A percentile compares a stretch with the other conserved stretches of the same genome.
These are phyloP conservation scores for Chlorodrepanis virens DNA, from an alignment of 2,113 vertebrate genomes.

Conservation along the genomic window DNA sequence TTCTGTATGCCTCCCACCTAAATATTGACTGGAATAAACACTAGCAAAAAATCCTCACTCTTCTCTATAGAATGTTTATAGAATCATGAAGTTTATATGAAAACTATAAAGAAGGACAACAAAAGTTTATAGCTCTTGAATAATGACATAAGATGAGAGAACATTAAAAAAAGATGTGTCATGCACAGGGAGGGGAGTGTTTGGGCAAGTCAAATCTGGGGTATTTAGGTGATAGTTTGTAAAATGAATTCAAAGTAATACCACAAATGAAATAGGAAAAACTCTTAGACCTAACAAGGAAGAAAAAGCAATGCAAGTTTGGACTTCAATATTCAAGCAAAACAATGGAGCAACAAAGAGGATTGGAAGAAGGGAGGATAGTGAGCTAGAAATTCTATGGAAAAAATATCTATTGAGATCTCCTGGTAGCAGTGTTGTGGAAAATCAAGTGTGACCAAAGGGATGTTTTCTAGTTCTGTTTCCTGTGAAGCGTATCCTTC, in stretches of 20 bases:
- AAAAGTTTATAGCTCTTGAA: not conserved
- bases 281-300: not conserved
- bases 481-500: not conserved
- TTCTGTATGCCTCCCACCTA: not conserved
- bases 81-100: not conserved
- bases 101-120: not conserved
- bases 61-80: not conserved
- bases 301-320: not conserved
- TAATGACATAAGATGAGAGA: not conserved
- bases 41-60: not conserved
- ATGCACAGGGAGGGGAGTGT: accelerated
- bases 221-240: not conserved
- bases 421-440: not conserved
- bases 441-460: not conserved
- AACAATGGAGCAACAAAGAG: not conserved
- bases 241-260: not conserved
- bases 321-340: not conserved
- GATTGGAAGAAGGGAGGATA: not conserved
- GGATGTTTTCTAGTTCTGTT: not conserved
- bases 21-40: not conserved
- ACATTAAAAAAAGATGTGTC: not conserved
- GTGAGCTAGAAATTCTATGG: not conserved
- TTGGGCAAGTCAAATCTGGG: accelerated
- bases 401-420: not conserved
- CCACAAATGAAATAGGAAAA: not conserved